phyloP scores from a whole-genome alignment of 2,113 vertebrate species.

The Zeus faber region DNA sequence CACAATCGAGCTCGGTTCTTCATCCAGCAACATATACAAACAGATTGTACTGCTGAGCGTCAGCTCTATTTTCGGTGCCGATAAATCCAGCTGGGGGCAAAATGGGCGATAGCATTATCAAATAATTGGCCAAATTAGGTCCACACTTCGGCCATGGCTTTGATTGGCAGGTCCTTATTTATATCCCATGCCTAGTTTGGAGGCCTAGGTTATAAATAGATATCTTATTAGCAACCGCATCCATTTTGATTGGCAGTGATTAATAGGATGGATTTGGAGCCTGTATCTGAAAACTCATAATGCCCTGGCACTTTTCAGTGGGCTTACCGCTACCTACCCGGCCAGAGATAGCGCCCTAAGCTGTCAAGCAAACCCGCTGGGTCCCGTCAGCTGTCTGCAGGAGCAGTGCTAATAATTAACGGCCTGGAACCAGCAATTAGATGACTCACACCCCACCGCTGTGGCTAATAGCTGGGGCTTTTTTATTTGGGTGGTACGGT shows the following conservation, averaged over 20 bases:
- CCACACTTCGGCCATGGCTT: not conserved
- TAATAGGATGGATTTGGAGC: conserved; percentile 29
- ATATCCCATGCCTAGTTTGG: not conserved
- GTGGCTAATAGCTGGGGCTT: not conserved
- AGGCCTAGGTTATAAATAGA: conserved; percentile 11
- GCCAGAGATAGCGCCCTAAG: not conserved
- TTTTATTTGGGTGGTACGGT: not conserved
- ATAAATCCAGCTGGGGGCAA: too few species aligned
- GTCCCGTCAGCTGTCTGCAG: not conserved
- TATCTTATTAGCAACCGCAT: conserved; percentile 27
- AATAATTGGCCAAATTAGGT: not conserved
- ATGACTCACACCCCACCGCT: conserved; percentile 2
- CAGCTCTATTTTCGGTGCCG: too few species aligned
- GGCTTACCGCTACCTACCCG: conserved; percentile 15
- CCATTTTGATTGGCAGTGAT: conserved; percentile 39
- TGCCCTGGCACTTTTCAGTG: conserved; percentile 23
- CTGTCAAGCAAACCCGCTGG: conserved; percentile 8
- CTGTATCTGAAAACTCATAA: conserved; percentile 50
- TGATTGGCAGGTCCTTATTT: conserved; percentile 16
- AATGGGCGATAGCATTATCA: not conserved
- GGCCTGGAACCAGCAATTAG: conserved; percentile 1
- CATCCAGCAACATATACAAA: too few species aligned
- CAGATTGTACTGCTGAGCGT: too few species aligned
- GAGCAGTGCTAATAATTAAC: conserved; percentile 15
- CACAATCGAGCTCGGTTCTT: too few species aligned